These are phyloP conservation scores for Yponomeuta cagnagella DNA, from an alignment of 2,888 invertebrate species.

Conservation along the genomic window DNA sequence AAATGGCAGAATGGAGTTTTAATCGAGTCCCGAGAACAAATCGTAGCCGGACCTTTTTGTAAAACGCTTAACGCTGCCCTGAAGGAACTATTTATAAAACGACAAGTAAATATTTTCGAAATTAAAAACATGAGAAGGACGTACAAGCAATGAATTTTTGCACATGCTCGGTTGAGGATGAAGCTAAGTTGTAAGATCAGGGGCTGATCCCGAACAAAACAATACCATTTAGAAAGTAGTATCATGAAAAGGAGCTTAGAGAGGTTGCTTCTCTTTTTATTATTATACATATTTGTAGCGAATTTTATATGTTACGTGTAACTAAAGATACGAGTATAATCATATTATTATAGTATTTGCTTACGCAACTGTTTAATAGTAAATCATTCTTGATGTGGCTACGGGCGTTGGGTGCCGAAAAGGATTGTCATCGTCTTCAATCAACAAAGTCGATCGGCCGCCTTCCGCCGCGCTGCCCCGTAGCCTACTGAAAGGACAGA, in stretches of 20 bases:
- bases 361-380: conserved; percentile 5
- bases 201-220: conserved; percentile 14
- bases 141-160: neutral
- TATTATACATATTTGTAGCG: conserved; percentile 25
- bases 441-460: neutral
- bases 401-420: neutral
- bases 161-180: neutral
- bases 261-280: conserved; percentile 33
- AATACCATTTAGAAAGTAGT: conserved; percentile 24
- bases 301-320: conserved; percentile 16
- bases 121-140: neutral
- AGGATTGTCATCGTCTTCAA: neutral
- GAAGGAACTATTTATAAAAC: neutral
- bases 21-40: no score
- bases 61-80: neutral
- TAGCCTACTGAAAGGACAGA: neutral
- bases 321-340: conserved; percentile 9
- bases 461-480: neutral
- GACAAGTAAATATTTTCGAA: neutral
- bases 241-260: conserved; percentile 44
- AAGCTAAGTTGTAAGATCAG: neutral
- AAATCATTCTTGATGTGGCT: neutral
- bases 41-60: no score
- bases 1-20: no score
- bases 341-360: neutral